phyloP scores from a whole-genome alignment of 2,113 vertebrate species.

The Brachionichthys hirsutus region DNA sequence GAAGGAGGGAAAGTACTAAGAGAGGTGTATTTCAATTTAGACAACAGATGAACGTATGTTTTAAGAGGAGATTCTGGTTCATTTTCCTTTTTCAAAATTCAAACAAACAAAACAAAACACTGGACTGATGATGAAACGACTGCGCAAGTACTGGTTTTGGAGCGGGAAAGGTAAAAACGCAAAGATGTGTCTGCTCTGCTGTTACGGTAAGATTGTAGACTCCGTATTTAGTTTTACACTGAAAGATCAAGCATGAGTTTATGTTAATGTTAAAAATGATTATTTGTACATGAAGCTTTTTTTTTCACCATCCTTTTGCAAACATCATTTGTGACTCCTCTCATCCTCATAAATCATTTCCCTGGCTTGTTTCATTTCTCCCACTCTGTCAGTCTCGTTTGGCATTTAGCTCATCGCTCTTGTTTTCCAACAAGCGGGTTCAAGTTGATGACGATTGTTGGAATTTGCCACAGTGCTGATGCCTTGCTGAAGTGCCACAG shows the following conservation, averaged over 20 bases:
- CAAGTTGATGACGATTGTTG: conserved; percentile 21
- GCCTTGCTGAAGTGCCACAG: neutral
- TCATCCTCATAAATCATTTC: neutral
- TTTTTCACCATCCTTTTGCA: neutral
- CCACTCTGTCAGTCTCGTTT: conserved; percentile 1
- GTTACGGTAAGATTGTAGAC: conserved; percentile 57
- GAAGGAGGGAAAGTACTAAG: conserved; percentile 33
- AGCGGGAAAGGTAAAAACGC: conserved; percentile 70
- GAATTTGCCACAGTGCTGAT: conserved; percentile 21
- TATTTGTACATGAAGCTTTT: neutral
- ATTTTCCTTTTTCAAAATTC: neutral
- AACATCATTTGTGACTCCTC: conserved; percentile 8
- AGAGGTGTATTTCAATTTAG: conserved; percentile 45
- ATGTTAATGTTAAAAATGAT: neutral
- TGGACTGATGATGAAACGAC: conserved; percentile 68
- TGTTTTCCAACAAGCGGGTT: neutral
- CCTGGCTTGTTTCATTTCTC: neutral
- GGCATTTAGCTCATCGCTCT: neutral
- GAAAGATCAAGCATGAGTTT: neutral
- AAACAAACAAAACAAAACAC: conserved; percentile 38
- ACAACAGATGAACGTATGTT: conserved; percentile 5
- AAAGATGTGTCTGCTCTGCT: conserved; percentile 68
- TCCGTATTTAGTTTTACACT: neutral
- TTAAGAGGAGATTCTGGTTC: neutral
- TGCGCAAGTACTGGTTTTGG: conserved; percentile 80